Percentiles rank a stretch among this genome's conserved stretches.
These are phyloP conservation scores for Monodelphis domestica DNA, from an alignment of 2,797 vertebrate species.

Conservation along the genomic window DNA sequence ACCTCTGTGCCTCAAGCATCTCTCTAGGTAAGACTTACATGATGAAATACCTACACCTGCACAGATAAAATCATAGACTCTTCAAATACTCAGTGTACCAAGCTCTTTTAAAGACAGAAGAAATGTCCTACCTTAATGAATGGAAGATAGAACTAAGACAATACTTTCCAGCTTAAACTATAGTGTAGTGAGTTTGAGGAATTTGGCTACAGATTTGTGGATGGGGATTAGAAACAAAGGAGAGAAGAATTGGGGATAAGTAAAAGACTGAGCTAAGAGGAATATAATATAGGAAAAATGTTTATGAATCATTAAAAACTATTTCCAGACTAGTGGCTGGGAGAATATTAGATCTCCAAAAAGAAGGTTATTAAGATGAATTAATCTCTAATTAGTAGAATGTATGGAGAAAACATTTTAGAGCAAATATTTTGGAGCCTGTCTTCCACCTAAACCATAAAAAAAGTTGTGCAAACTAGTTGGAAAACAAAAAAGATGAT, in stretches of 20 bases:
- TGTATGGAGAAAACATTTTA: not conserved
- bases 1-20: not conserved
- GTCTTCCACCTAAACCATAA: not conserved
- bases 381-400: not conserved
- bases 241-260: not conserved
- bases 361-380: not conserved
- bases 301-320: not conserved
- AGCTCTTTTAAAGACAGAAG: not conserved
- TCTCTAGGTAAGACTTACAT: not conserved
- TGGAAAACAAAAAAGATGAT: not conserved
- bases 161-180: not conserved
- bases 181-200: not conserved
- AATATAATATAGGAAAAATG: not conserved
- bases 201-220: not conserved
- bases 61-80: not conserved
- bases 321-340: not conserved
- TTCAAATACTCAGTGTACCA: not conserved
- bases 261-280: not conserved
- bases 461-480: not conserved
- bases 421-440: not conserved
- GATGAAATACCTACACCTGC: not conserved
- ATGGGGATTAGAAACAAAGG: not conserved
- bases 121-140: not conserved
- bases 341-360: not conserved
- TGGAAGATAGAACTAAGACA: not conserved